phyloP scores from a whole-genome alignment of 2,113 vertebrate genomes.

The Rhinopomastus cyanomelas region DNA sequence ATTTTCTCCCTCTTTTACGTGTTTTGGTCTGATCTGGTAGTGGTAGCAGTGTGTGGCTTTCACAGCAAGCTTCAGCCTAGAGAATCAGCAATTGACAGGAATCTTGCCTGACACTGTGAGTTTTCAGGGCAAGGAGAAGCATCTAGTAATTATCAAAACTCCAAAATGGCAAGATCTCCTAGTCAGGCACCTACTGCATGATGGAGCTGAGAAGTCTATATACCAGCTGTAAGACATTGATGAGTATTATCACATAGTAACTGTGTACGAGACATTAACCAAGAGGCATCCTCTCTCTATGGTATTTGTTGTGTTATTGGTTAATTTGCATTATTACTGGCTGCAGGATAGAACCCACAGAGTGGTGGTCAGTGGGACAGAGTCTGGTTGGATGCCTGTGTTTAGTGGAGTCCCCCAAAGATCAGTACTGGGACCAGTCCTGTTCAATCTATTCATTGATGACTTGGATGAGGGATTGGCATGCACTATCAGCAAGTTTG shows the following conservation, averaged over 20 bases:
- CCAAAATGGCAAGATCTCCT: background rate
- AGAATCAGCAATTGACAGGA: background rate
- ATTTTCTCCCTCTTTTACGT: background rate
- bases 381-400: too few relatives aligned
- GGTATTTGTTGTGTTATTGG: background rate
- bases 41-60: background rate
- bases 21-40: background rate
- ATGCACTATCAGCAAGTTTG: too few relatives aligned
- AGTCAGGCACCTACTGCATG: background rate
- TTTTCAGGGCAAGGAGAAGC: background rate
- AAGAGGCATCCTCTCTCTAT: background rate
- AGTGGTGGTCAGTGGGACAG: too few relatives aligned
- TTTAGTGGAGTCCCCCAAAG: too few relatives aligned
- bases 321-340: slow-evolving; percentile 18
- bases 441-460: too few relatives aligned
- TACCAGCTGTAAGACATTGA: background rate
- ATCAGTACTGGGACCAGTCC: too few relatives aligned
- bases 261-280: background rate
- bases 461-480: too few relatives aligned
- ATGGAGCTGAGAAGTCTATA: background rate
- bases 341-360: too few relatives aligned
- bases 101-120: background rate
- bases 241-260: background rate
- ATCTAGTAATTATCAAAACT: background rate
- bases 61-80: background rate